Evolutionary conservation across 2,888 invertebrate genomes (phyloP).

Genomic region (Nephrocerus scutellatus): DNA sequence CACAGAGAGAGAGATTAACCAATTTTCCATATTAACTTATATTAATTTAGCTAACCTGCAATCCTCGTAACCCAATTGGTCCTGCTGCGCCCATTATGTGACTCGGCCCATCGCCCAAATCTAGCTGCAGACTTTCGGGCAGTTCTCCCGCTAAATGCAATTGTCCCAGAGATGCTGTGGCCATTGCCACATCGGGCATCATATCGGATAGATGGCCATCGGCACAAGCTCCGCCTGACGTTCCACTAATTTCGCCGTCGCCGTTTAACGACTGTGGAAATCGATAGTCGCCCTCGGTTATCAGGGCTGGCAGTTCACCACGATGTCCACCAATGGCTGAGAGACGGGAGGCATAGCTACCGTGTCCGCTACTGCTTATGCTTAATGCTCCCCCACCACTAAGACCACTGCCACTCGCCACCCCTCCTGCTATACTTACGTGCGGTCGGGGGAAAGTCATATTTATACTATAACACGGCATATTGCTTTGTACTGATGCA

Average conservation of each 20-base stretch:
- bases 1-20: background rate
- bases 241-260: slow-evolving; percentile 30
- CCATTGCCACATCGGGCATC: slow-evolving; percentile 92
- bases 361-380: slow-evolving; percentile 22
- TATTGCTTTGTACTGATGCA: slow-evolving; percentile 26
- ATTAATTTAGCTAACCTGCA: slow-evolving; percentile 34
- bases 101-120: slow-evolving; percentile 74
- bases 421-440: slow-evolving; percentile 21
- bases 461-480: slow-evolving; percentile 54
- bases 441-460: slow-evolving; percentile 57
- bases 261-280: slow-evolving; percentile 36
- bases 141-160: slow-evolving; percentile 53
- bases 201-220: slow-evolving; percentile 70
- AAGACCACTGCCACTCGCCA: slow-evolving; percentile 24
- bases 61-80: slow-evolving; percentile 40
- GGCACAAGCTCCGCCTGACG: slow-evolving; percentile 53
- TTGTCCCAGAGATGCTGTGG: slow-evolving; percentile 66
- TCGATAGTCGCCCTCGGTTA: slow-evolving; percentile 56
- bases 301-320: slow-evolving; percentile 58
- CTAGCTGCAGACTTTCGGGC: slow-evolving; percentile 59
- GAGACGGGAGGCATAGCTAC: slow-evolving; percentile 36
- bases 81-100: slow-evolving; percentile 49
- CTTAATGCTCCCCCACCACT: slow-evolving; percentile 28
- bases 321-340: slow-evolving; percentile 47
- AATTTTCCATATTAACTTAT: background rate